Conservation (phyloP, 2,113 vertebrate genomes). For the Coregonus clupeaformis region DNA sequence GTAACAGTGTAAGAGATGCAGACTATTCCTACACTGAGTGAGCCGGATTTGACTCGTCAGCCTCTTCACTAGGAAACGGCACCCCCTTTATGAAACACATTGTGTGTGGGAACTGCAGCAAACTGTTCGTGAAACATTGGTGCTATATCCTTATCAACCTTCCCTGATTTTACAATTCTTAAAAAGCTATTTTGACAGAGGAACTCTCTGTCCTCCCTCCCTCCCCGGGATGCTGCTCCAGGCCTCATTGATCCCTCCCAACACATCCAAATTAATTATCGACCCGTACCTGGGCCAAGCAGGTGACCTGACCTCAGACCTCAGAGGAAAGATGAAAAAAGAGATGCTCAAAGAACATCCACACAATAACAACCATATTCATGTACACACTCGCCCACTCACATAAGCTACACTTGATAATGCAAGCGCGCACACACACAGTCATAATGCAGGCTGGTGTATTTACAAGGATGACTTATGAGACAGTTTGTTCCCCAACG, state of each 20-base stretch:
- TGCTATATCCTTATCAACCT: conserved; percentile 41
- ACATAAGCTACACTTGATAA: no score
- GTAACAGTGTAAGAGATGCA: no score
- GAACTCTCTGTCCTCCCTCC: conserved; percentile 19
- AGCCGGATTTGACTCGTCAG: no score
- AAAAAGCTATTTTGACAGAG: background rate
- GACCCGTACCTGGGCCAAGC: conserved; percentile 59
- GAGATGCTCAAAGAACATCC: background rate
- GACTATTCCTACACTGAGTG: no score
- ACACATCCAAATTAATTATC: conserved; percentile 73
- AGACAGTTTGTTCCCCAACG: conserved; percentile 53
- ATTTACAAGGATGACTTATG: conserved; percentile 6
- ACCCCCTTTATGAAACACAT: conserved; percentile 35
- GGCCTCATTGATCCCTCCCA: conserved; percentile 66
- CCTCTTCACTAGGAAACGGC: no score
- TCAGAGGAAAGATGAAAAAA: conserved; percentile 14
- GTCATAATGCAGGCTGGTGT: background rate
- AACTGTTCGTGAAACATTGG: conserved; percentile 1
- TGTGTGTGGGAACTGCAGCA: conserved; percentile 28
- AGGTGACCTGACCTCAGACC: conserved; percentile 52
- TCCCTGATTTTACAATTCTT: conserved; percentile 33
- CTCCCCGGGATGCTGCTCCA: conserved; percentile 42
- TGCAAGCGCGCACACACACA: no score
- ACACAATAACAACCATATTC: background rate
- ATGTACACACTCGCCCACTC: background rate